Evolutionary conservation across 1,140 invertebrate genomes (phyloP), one percentile per base, ranked within the genome.

Genomic region (Drosophila mauritiana): DNA sequence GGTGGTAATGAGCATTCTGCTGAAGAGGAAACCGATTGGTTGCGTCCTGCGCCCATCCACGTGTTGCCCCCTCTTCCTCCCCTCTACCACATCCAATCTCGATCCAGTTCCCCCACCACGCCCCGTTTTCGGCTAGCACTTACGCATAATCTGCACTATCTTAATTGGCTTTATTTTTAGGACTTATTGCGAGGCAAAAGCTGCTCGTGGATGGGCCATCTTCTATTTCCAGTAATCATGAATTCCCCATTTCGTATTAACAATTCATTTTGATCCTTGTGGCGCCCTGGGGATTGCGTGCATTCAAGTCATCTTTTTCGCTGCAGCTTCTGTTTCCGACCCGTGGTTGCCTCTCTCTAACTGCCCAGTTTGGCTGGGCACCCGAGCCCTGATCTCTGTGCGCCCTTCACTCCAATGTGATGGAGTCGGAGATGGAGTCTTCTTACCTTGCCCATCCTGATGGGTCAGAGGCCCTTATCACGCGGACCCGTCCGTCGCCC

Each of bases 1-100:
- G 74, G 73, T 78, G 72, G 74, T 86, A 85, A 86, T 85, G 78
- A 86, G 85, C 85, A 85, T 86, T 86, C 86, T 82, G 82, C 69
- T 78, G 82, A 81, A 86, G 67, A 81, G 73, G 81, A 80, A 84
- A 85, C 61, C 81, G 73, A 84, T 68, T 61, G 57, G 58, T 77
- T 59, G 69, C 69, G 31, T 13, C 37, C 17, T 62, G 8, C 58
- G 27, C 15, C 17, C 13, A 49, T 57, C n/a, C 57, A 36, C 15
- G 53, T 36, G n/a, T 40, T 20, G 15, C 20, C 3, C 8, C 4
- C 15, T 10, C 17, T 43, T 17, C 61, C 15, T 45, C 27, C 51
- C 39, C 15, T 15, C 8, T 15, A 11, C 27, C 8, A 1, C 10
- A 6, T 12, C 17, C 42, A 20, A 46, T 45, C 20, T 31, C 27